Evolutionary conservation across 2,888 invertebrate genomes (phyloP).

Genomic region (Troides helena): DNA sequence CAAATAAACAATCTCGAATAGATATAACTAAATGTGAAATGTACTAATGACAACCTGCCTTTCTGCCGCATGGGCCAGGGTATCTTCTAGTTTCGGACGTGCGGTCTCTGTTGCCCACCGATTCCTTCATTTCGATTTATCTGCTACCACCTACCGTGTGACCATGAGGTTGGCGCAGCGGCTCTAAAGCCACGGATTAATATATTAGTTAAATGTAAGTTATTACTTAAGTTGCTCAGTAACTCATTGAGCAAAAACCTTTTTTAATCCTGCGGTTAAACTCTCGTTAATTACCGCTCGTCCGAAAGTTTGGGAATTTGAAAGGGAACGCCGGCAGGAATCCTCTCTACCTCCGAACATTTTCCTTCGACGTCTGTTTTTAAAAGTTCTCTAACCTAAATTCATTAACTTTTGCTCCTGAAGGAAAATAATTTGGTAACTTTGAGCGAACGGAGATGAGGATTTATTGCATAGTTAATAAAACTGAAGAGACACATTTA

Average conservation of each 20-base stretch:
- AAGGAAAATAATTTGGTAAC: not conserved
- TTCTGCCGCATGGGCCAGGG: too few species aligned
- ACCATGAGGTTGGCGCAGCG: too few species aligned
- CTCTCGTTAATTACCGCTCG: slow-evolving; percentile 12
- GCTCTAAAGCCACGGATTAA: too few species aligned
- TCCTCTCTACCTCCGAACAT: not conserved
- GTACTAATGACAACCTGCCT: too few species aligned
- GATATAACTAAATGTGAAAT: too few species aligned
- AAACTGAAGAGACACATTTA: not conserved
- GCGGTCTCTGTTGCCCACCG: too few species aligned
- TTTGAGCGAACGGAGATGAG: slow-evolving; percentile 1
- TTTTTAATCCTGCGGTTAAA: slow-evolving; percentile 2
- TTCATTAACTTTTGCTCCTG: not conserved
- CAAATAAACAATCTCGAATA: too few species aligned
- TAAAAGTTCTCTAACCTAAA: not conserved
- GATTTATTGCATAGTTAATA: slow-evolving; percentile 11
- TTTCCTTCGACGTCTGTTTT: not conserved
- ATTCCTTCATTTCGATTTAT: too few species aligned
- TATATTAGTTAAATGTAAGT: too few species aligned
- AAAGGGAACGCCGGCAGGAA: slow-evolving; percentile 1
- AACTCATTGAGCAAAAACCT: not conserved
- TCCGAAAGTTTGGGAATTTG: slow-evolving; percentile 4
- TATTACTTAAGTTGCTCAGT: too few species aligned
- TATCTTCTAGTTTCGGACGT: too few species aligned
- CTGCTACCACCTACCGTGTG: too few species aligned